Percentiles rank a stretch among this genome's conserved stretches.
phyloP scores from a whole-genome alignment of 2,113 vertebrate genomes.

The Lampris megalopsis region DNA sequence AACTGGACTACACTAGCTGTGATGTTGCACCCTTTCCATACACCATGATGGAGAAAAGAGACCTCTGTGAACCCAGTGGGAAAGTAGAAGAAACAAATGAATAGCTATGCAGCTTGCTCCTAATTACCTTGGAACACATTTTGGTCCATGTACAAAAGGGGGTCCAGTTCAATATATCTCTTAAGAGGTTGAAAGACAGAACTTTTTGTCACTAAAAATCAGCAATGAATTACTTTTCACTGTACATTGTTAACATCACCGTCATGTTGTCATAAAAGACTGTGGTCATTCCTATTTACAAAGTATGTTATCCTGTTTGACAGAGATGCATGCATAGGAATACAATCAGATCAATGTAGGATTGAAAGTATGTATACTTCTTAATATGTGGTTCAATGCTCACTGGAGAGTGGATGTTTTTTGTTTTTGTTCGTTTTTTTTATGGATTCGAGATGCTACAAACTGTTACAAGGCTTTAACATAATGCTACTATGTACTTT shows the following conservation, averaged over 20 bases:
- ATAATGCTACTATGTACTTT: conserved; percentile 11
- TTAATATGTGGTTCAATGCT: conserved; percentile 54
- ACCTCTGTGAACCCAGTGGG: conserved; percentile 86
- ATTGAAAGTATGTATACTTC: conserved; percentile 50
- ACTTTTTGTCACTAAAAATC: conserved; percentile 51
- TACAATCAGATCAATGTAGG: conserved; percentile 46
- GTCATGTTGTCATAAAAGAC: conserved; percentile 59
- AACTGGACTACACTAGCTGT: conserved; percentile 92
- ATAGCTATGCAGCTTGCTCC: conserved; percentile 67
- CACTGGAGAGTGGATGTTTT: conserved; percentile 21
- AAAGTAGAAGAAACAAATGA: conserved; percentile 89
- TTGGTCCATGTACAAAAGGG: conserved; percentile 48
- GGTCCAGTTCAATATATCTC: conserved; percentile 13
- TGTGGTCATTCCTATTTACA: conserved; percentile 43
- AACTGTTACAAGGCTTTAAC: conserved; percentile 32
- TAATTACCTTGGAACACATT: conserved; percentile 41
- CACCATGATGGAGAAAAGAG: conserved; percentile 90
- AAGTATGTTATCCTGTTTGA: conserved; percentile 63
- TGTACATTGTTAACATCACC: conserved; percentile 53
- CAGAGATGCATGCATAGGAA: conserved; percentile 76
- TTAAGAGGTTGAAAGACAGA: conserved; percentile 29
- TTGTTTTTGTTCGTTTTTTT: neutral
- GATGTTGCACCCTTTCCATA: conserved; percentile 91
- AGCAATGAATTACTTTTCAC: conserved; percentile 41
- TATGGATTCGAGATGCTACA: conserved; percentile 31